A percentile compares a stretch with the other conserved stretches of the same genome.
phyloP scores from a whole-genome alignment of 2,888 invertebrate species.

The Cataglyphis livida region DNA sequence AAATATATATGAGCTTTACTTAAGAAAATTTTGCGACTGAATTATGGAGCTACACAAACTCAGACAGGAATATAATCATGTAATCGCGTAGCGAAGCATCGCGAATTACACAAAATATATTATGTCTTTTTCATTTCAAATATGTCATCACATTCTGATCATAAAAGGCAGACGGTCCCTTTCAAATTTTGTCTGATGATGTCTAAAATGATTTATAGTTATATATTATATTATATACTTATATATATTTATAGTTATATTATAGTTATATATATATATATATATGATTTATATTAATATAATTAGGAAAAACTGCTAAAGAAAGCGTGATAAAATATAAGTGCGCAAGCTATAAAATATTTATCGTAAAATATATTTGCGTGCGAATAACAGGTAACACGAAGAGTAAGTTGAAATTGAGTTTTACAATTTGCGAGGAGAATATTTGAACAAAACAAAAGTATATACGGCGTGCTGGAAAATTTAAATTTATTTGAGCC shows the following conservation, averaged over 20 bases:
- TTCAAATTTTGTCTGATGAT: constrained; percentile 12
- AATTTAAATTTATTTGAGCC: constrained; percentile 35
- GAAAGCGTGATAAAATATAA: constrained; percentile 21
- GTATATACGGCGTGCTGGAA: constrained; percentile 23
- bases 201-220: constrained; percentile 25
- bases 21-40: not conserved
- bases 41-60: not conserved
- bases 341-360: constrained; percentile 32
- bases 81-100: not conserved
- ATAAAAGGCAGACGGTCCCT: constrained; percentile 13
- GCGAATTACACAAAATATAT: constrained; percentile 9
- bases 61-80: not conserved
- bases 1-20: not conserved
- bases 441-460: constrained; percentile 32
- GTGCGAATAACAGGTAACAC: constrained; percentile 16
- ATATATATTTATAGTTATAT: too few species aligned
- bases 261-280: too few species aligned
- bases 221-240: too few species aligned
- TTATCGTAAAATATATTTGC: constrained; percentile 31
- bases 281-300: not conserved
- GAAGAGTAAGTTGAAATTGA: constrained; percentile 17
- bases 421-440: constrained; percentile 34
- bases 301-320: constrained; percentile 22
- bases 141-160: constrained; percentile 1
- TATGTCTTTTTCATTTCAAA: constrained; percentile 8